These are phyloP conservation scores for Rhagonycha fulva DNA, from an alignment of 2,888 invertebrate species.

Conservation along the genomic window DNA sequence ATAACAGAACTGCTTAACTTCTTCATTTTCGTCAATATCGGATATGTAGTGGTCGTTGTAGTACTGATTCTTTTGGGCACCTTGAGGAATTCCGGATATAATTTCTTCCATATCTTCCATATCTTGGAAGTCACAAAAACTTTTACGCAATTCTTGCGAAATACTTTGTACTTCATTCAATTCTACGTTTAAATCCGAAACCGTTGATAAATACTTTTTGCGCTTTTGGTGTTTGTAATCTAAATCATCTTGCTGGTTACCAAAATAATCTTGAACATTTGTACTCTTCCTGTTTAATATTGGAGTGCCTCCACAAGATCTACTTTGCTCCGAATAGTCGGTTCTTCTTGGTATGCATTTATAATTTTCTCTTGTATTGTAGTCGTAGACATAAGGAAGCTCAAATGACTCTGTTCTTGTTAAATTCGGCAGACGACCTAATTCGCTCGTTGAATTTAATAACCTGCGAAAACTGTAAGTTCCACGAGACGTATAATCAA, in stretches of 20 bases:
- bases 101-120: conserved; percentile 12
- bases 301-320: conserved; percentile 32
- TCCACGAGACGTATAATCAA: conserved; percentile 46
- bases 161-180: conserved; percentile 49
- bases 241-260: neutral
- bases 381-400: neutral
- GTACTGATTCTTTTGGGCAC: conserved; percentile 35
- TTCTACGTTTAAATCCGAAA: conserved; percentile 48
- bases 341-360: neutral
- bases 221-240: conserved; percentile 13
- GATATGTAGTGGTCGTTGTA: conserved; percentile 54
- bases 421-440: conserved; percentile 4
- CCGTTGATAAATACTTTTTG: conserved; percentile 48
- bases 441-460: conserved; percentile 42
- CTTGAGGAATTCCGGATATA: conserved; percentile 3
- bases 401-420: conserved; percentile 11
- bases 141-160: conserved; percentile 42
- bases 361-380: neutral
- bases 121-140: conserved; percentile 38
- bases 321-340: neutral
- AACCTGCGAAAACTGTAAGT: conserved; percentile 48
- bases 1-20: conserved; percentile 47
- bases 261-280: conserved; percentile 30
- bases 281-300: conserved; percentile 30
- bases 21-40: conserved; percentile 54